Base-by-base conservation (phyloP, 2,797 vertebrate species). In the Dryobates pubescens region DNA sequence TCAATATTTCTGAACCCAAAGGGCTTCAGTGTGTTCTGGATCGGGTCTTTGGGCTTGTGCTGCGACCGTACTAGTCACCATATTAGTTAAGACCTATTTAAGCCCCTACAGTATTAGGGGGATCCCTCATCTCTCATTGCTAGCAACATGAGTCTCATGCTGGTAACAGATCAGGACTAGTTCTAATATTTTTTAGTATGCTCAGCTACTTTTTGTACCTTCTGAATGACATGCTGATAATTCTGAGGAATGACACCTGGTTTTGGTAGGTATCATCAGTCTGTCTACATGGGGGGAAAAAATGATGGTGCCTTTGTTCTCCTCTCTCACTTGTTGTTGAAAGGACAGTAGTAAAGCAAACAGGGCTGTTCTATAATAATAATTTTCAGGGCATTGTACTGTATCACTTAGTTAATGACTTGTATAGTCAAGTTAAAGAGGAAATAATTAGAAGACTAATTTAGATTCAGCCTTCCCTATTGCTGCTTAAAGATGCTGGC, bases 381-480 rank as follows among this genome's bases (percentile, higher is more conserved):
- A 77, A 6, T 71, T 67, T 88, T 82, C 57, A 59, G 69, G 67
- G 10, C 27, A 16, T 53, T 88, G 14, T 74, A 38, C 20, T 77
- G 34, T 92, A 15, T 88, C 86, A 72, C 82, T 89, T 90, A 36
- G 78, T 23, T 91, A 94, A 94, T 91, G 64, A 65, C 74, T 90
- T 93, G 87, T 90, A 71, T 74, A 93, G 81, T 72, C 56, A 78
- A 74, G 71, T 86, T 93, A 93, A 96, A 88, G 83, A 87, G 88
- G 69, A 92, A 68, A 92, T 87, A 85, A 93, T 94, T 90, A 82
- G 75, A 82, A 70, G 72, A 51, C 36, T 94, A 80, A 91, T 93
- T 92, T 93, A 83, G 75, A 59, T 53, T 91, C 88, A 81, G 56
- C 71, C 75, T 93, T 84, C 84, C 34, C 63, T 90, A 43, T 92